Evolutionary conservation across 2,888 invertebrate genomes (phyloP), one percentile per base, ranked within the genome.

Genomic region (Limenitis camilla): DNA sequence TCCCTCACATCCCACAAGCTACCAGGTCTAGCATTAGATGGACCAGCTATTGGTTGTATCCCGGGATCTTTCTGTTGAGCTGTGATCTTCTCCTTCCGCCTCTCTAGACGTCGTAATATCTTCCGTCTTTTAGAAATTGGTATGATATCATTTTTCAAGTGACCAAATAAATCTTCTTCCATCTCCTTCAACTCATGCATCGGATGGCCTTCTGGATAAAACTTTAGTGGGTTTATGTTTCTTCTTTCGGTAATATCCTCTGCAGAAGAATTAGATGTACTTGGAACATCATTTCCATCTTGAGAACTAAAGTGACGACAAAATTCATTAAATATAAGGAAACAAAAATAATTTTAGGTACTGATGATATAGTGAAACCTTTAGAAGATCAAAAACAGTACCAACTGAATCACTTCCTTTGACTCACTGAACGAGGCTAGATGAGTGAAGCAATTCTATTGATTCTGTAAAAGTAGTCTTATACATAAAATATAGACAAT

Each of bases 161-260:
- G 81, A 1, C 81, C 77, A 63, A 89, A 89, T 44, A 89, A 58
- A 40, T 81, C 75, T 43, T 82, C 65, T 64, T 90, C 89, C 11
- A 91, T 63, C 45, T 85, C 73, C 61, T 85, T 81, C 4, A 91
- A 65, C 39, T 82, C 71, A 64, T 90, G 83, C 71, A 90, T 89
- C 9, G 90, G 90, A 61, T 89, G 89, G 5, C 78, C 80, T 32
- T 79, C 73, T 0, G 83, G 80, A 49, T 81, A 84, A 38, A 73
- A 72, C 46, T 64, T 76, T 48, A 66, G 61, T 49, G 64, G 61
- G 47, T 63, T 66, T 39, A 71, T 68, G 6, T 71, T 67, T 6
- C 65, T 52, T 50, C 61, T 66, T 19, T 68, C 64, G 7, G 63
- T 45, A n/a, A 72, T 57, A 48, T 70, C 67, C 38, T 73, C 67